These are phyloP conservation scores for Melolontha melolontha DNA, from an alignment of 2,888 invertebrate species.

Conservation along the genomic window DNA sequence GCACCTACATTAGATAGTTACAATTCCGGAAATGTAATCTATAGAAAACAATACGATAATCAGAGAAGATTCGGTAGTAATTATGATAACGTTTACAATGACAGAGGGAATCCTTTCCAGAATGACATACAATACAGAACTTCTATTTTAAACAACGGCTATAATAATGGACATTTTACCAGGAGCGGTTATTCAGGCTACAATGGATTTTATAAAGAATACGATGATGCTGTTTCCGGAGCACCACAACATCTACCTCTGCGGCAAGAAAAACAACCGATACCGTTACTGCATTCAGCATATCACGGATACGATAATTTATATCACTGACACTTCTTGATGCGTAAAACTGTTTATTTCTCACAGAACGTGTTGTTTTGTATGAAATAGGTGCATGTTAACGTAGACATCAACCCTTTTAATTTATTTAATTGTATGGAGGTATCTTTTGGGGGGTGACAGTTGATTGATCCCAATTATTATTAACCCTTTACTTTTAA, in stretches of 20 bases:
- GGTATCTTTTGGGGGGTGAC: slow-evolving; percentile 13
- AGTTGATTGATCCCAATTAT: slow-evolving; percentile 36
- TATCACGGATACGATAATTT: slow-evolving; percentile 45
- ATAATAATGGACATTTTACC: slow-evolving; percentile 22
- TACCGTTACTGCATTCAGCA: slow-evolving; percentile 41
- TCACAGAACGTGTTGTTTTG: slow-evolving; percentile 34
- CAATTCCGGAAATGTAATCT: neutral
- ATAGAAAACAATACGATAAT: slow-evolving; percentile 3
- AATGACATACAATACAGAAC: neutral
- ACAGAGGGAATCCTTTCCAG: slow-evolving; percentile 23
- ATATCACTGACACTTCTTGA: slow-evolving; percentile 40
- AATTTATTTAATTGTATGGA: slow-evolving; percentile 33
- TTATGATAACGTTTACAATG: slow-evolving; percentile 14
- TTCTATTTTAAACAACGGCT: slow-evolving; percentile 7
- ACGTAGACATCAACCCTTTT: slow-evolving; percentile 36
- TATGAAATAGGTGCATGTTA: slow-evolving; percentile 19
- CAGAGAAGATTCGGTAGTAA: neutral
- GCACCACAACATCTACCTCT: slow-evolving; percentile 27
- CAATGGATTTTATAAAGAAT: slow-evolving; percentile 18
- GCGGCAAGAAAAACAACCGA: slow-evolving; percentile 29
- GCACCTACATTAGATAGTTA: slow-evolving; percentile 1
- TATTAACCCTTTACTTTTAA: slow-evolving; percentile 27
- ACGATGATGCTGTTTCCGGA: slow-evolving; percentile 7
- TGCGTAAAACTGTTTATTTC: slow-evolving; percentile 31
- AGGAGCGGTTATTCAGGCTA: slow-evolving; percentile 13